These are phyloP conservation scores for Carettochelys insculpta DNA, from an alignment of 2,113 vertebrate species.

Conservation along the genomic window DNA sequence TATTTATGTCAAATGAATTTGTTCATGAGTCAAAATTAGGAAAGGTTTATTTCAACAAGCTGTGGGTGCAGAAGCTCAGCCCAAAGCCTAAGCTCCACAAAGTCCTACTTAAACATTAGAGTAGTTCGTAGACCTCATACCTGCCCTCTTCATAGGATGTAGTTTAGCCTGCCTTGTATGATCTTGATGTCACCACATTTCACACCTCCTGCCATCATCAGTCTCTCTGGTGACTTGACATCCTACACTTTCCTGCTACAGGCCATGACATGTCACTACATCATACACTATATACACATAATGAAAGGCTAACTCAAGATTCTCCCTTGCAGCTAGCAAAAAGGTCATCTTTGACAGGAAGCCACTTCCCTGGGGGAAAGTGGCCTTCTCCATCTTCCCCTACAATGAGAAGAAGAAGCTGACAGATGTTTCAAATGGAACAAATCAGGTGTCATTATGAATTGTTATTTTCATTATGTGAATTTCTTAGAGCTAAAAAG, in stretches of 20 bases:
- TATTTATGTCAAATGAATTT: neutral
- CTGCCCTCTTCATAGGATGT: neutral
- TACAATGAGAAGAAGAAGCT: neutral
- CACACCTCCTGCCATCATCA: neutral
- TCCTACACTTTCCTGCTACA: neutral
- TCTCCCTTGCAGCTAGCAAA: neutral
- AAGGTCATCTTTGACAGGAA: neutral
- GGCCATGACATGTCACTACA: rapidly evolving
- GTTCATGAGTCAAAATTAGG: neutral
- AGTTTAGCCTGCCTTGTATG: neutral
- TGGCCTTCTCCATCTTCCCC: neutral
- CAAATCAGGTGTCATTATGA: neutral
- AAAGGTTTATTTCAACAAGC: neutral
- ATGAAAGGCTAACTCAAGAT: neutral
- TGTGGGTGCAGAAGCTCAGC: neutral
- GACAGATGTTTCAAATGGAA: rapidly evolving
- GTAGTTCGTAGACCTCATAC: neutral
- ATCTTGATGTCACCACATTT: neutral
- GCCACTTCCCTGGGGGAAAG: neutral
- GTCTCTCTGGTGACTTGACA: neutral
- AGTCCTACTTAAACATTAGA: neutral
- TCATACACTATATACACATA: neutral
- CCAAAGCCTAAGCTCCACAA: rapidly evolving
- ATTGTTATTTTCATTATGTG: neutral
- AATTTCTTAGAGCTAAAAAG: rapidly evolving